Base-by-base conservation (phyloP, 2,888 invertebrate genomes). In the Pheosia tremula region DNA sequence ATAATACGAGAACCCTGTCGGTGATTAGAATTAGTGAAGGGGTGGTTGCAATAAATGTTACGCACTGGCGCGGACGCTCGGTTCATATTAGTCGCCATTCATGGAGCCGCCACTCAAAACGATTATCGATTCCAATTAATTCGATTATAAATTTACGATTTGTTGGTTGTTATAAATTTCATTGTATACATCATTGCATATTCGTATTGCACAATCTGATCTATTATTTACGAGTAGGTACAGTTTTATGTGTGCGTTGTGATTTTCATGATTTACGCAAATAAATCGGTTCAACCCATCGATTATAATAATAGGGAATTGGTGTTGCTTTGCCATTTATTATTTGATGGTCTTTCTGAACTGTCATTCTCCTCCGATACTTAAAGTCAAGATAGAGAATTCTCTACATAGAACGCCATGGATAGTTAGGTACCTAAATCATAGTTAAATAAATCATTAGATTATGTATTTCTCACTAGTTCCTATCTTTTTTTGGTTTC, bases 81-180 rank as follows among this genome's bases (percentile, higher is more conserved):
- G 80, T 83, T 74, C 75, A 86, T 84, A 87, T 88, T 88, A 87
- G 68, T 65, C 66, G 54, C 85, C 80, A 87, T 88, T 90, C 87
- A 86, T 77, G 69, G 77, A 57, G 64, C 63, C 67, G 69, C 70
- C 67, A 64, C 72, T 73, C 69, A 66, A 83, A 84, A 76, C 78
- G 79, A 85, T 84, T 81, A 74, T 74, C 70, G 72, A 81, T 81
- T 79, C 71, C 66, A 67, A 86, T 86, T 85, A 84, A 88, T 87
- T 82, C 81, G 81, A 89, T 90, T 89, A 88, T 80, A 85, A 87
- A 82, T 85, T 89, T 85, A 91, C 87, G 88, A 90, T 78, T 87
- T 93, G 91, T 93, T 92, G 90, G 77, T 81, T 71, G 87, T 92
- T 87, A 84, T 92, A 93, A 92, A 93, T 92, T 88, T 76, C 57